A percentile compares a stretch with the other conserved stretches of the same genome.
Conservation (phyloP, 2,888 invertebrate species). For the Diogma glabrata region DNA sequence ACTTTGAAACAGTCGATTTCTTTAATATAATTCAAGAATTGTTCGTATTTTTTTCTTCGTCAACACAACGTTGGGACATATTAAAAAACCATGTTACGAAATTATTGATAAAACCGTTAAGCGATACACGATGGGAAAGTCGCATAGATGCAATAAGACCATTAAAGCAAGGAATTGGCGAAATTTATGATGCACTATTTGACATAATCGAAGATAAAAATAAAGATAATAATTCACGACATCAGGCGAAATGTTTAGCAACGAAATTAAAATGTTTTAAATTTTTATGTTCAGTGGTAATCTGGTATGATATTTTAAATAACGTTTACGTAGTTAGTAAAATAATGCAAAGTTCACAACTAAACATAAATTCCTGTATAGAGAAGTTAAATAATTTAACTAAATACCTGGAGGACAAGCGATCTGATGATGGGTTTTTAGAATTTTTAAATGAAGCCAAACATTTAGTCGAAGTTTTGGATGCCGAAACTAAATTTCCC, state of each 20-base stretch:
- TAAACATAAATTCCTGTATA: neutral
- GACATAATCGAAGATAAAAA: conserved; percentile 4
- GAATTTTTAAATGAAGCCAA: conserved; percentile 6
- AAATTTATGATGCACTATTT: neutral
- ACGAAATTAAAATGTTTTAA: conserved; percentile 10
- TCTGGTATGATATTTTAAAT: conserved; percentile 8
- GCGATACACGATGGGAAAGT: conserved; percentile 12
- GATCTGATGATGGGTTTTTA: conserved; percentile 1
- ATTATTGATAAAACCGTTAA: conserved; percentile 12
- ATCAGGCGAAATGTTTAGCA: conserved; percentile 10
- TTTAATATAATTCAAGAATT: neutral
- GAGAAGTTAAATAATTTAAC: neutral
- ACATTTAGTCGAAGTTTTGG: conserved; percentile 5
- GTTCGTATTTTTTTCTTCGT: conserved; percentile 21
- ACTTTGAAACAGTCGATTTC: conserved; percentile 16
- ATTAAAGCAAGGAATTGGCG: neutral
- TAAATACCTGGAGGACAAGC: neutral
- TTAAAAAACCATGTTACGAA: conserved; percentile 10
- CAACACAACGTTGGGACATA: conserved; percentile 19
- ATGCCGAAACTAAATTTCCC: conserved; percentile 7
- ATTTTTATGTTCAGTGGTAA: neutral
- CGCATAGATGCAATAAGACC: too few species aligned
- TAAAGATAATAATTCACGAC: conserved; percentile 2
- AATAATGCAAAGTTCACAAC: neutral
- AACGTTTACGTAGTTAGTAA: conserved; percentile 2